phyloP scores from a whole-genome alignment of 1,140 invertebrate species.

The Asobara japonica region DNA sequence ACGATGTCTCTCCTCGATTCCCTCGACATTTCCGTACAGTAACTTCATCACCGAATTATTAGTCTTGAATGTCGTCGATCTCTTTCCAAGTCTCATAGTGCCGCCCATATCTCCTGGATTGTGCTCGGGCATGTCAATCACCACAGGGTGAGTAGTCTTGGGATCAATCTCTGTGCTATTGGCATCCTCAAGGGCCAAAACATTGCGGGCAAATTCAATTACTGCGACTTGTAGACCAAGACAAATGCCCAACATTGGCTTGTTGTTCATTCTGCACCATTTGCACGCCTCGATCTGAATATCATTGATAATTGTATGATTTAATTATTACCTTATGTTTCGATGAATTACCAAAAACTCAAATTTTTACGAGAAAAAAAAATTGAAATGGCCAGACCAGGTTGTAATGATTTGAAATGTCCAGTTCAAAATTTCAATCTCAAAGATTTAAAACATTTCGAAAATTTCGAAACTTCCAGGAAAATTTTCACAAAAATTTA shows the following conservation, averaged over 20 bases:
- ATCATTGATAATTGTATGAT: too few species aligned
- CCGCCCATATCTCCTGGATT: conserved; percentile 93
- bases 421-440: too few species aligned
- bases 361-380: too few species aligned
- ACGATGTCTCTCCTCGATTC: conserved; percentile 95
- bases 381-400: too few species aligned
- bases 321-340: too few species aligned
- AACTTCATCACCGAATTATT: conserved; percentile 72
- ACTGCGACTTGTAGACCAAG: conserved; percentile 96
- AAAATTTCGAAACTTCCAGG: too few species aligned
- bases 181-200: conserved; percentile 80
- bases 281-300: conserved; percentile 90
- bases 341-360: too few species aligned
- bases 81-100: conserved; percentile 96
- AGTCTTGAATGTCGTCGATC: conserved; percentile 82
- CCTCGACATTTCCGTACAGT: conserved; percentile 85
- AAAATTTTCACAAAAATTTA: too few species aligned
- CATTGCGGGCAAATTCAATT: conserved; percentile 95
- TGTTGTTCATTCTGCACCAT: conserved; percentile 90
- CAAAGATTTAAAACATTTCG: too few species aligned
- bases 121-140: conserved; percentile 99
- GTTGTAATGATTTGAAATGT: too few species aligned
- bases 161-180: conserved; percentile 89
- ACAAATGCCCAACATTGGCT: conserved; percentile 96
- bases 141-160: conserved; percentile 78